Conservation (phyloP, 1,140 invertebrate genomes). For the Anthonomus grandis region DNA sequence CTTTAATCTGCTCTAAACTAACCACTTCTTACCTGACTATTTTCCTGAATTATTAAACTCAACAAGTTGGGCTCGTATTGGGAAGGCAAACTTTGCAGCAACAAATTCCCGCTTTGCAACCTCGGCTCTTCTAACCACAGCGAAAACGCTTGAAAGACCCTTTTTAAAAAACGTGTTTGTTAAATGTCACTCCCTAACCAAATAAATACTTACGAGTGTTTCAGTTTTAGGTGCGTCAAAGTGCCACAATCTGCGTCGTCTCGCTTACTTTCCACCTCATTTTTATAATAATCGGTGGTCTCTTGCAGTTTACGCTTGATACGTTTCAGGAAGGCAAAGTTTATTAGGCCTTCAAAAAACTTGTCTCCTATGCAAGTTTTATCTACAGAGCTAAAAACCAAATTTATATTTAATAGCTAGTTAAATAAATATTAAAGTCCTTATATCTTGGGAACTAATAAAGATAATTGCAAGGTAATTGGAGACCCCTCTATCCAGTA, state of each 20-base stretch:
- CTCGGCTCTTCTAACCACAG: constrained; percentile 78
- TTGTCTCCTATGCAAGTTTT: constrained; percentile 66
- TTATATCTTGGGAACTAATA: too few relatives aligned
- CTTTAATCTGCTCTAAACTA: too few relatives aligned
- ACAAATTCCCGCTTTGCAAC: constrained; percentile 65
- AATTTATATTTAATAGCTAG: too few relatives aligned
- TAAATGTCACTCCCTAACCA: background rate
- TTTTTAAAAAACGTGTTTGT: constrained; percentile 32
- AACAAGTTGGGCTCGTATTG: constrained; percentile 64
- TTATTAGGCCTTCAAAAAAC: constrained; percentile 72
- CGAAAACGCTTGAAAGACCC: constrained; percentile 62
- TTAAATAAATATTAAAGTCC: too few relatives aligned
- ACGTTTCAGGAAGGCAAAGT: constrained; percentile 67
- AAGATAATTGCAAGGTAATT: too few relatives aligned
- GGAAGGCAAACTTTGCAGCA: constrained; percentile 69
- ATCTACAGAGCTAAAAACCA: constrained; percentile 40
- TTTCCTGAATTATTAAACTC: constrained; percentile 46
- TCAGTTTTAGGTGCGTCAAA: too few relatives aligned
- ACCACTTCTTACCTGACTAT: constrained; percentile 45
- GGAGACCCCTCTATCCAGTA: background rate
- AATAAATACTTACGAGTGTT: too few relatives aligned
- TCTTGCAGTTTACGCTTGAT: constrained; percentile 70
- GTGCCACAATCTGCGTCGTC: too few relatives aligned
- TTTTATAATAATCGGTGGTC: constrained; percentile 59
- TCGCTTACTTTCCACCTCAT: constrained; percentile 46